phyloP scores from a whole-genome alignment of 2,113 vertebrate species.

The Capreolus pygargus region DNA sequence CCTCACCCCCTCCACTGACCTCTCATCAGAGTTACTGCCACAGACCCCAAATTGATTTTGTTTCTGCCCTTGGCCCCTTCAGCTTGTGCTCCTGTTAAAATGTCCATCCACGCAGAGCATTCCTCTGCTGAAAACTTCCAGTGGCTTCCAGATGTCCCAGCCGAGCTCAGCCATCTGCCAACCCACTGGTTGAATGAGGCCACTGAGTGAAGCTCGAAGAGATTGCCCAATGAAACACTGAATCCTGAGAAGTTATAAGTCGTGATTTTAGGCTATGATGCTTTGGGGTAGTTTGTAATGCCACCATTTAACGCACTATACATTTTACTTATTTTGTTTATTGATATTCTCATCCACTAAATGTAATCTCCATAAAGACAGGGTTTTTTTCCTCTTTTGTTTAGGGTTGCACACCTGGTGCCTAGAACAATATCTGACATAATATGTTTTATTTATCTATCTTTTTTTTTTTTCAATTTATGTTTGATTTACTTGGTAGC shows the following conservation, averaged over 20 bases:
- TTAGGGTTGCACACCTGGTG: not conserved
- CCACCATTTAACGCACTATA: not conserved
- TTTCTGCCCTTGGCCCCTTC: not conserved
- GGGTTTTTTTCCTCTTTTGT: not conserved
- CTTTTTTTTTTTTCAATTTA: not conserved
- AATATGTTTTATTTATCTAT: not conserved
- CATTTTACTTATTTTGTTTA: not conserved
- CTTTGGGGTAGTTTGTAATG: not conserved
- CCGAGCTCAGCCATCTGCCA: not conserved
- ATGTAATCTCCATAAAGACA: not conserved
- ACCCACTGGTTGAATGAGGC: not conserved
- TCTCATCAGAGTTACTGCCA: not conserved
- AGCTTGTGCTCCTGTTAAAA: not conserved
- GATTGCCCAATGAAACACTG: not conserved
- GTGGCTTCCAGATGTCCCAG: not conserved
- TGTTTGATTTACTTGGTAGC: not conserved
- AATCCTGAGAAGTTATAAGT: not conserved
- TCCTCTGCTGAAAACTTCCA: not conserved
- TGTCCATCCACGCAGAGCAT: not conserved
- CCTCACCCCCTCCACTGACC: not conserved
- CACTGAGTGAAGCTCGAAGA: not conserved
- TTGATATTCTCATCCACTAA: not conserved
- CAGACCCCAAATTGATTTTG: not conserved
- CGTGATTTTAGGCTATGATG: not conserved
- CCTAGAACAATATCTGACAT: not conserved